These are phyloP conservation scores for Coelopa frigida DNA, from an alignment of 1,140 invertebrate species.

Conservation along the genomic window DNA sequence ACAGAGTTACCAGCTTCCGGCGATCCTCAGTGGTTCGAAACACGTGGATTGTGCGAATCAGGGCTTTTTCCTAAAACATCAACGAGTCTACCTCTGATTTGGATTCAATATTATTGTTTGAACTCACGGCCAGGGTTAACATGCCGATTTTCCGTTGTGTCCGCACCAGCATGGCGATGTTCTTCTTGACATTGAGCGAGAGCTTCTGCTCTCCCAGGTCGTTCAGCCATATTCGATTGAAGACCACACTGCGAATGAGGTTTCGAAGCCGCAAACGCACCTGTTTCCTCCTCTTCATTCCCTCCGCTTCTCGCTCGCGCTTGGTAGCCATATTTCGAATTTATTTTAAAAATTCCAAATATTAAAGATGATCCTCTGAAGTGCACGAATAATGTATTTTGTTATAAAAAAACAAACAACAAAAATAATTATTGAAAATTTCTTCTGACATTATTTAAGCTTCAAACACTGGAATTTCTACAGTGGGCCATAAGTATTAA, in stretches of 20 bases:
- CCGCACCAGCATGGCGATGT: conserved; percentile 29
- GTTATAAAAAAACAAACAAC: no score
- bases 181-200: conserved; percentile 33
- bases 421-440: no score
- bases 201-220: conserved; percentile 24
- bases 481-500: no score
- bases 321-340: conserved; percentile 17
- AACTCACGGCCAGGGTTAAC: conserved; percentile 30
- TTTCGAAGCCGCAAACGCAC: conserved; percentile 22
- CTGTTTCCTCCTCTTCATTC: conserved; percentile 7
- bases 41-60: conserved; percentile 18
- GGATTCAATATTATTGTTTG: no score
- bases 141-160: conserved; percentile 32
- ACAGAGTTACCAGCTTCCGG: conserved; percentile 23
- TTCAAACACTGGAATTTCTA: no score
- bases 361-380: no score
- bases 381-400: no score
- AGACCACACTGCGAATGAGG: conserved; percentile 20
- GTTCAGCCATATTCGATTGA: conserved; percentile 24
- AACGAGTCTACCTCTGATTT: no score
- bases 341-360: no score
- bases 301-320: conserved; percentile 16
- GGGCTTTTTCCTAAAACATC: conserved; percentile 22
- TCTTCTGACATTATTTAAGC: no score
- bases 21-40: conserved; percentile 23